These are phyloP conservation scores for Orientallactaga sibirica DNA, from an alignment of 2,797 vertebrate species.

Conservation along the genomic window DNA sequence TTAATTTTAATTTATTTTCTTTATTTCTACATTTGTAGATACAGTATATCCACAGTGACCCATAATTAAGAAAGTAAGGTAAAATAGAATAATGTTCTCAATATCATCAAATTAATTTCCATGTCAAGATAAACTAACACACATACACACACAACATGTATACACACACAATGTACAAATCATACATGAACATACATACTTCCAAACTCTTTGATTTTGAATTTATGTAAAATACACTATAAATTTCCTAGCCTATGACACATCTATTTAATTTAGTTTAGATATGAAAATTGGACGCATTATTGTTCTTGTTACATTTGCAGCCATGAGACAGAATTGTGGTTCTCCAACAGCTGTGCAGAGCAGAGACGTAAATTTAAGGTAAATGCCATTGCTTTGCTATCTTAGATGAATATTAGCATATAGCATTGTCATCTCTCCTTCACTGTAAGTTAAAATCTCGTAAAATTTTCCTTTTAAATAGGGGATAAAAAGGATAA, in stretches of 20 bases:
- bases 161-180: too few relatives aligned
- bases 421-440: constrained; percentile 61
- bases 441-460: constrained; percentile 67
- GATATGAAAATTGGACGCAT: constrained; percentile 78
- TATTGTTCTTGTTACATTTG: constrained; percentile 82
- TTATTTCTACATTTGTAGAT: constrained; percentile 44
- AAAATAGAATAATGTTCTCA: constrained; percentile 53
- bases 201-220: constrained; percentile 58
- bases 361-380: constrained; percentile 81
- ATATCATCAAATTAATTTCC: constrained; percentile 64
- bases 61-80: constrained; percentile 38
- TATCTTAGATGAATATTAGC: constrained; percentile 73
- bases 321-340: constrained; percentile 74
- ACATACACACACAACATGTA: not conserved
- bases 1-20: not conserved
- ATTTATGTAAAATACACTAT: constrained; percentile 67
- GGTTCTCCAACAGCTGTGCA: constrained; percentile 80
- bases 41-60: not conserved
- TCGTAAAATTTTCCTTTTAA: constrained; percentile 51
- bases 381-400: constrained; percentile 83
- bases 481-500: constrained; percentile 45
- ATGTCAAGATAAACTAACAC: constrained; percentile 10
- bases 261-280: constrained; percentile 71
- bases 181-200: constrained; percentile 29
- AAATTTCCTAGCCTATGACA: constrained; percentile 72